phyloP scores from a whole-genome alignment of 1,140 invertebrate species.

The Pseudomyrmex concolor region DNA sequence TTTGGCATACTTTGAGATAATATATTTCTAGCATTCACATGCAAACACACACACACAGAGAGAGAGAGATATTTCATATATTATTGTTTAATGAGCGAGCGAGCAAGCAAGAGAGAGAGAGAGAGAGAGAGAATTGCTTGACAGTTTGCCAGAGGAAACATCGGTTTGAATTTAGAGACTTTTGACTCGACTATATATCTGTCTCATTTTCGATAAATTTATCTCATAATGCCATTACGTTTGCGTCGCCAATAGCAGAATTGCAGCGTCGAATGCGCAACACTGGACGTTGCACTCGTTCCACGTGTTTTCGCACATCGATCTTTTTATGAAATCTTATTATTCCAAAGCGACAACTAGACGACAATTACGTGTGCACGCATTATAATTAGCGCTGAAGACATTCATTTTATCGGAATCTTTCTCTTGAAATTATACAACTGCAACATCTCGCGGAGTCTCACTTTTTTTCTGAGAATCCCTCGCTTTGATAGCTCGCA shows the following conservation, averaged over 20 bases:
- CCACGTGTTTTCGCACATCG: neutral
- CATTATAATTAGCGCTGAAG: neutral
- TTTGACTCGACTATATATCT: too few relatives aligned
- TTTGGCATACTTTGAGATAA: neutral
- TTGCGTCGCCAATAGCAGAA: neutral
- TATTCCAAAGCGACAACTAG: too few relatives aligned
- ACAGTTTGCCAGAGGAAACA: neutral
- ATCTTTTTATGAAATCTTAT: too few relatives aligned
- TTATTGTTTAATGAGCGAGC: neutral
- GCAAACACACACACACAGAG: too few relatives aligned
- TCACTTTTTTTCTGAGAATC: neutral
- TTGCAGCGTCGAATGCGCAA: neutral
- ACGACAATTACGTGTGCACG: too few relatives aligned
- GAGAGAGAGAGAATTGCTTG: too few relatives aligned
- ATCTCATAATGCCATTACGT: neutral
- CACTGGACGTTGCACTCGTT: neutral
- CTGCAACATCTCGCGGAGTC: neutral
- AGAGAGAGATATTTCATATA: neutral
- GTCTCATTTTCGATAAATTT: neutral
- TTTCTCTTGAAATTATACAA: neutral
- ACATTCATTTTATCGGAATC: too few relatives aligned
- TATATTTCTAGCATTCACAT: neutral
- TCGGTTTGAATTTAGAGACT: conserved; percentile 1
- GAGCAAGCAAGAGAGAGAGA: too few relatives aligned
- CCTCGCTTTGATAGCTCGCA: neutral